Evolutionary conservation across 2,888 invertebrate genomes (phyloP).

Genomic region (Chesias legatella): DNA sequence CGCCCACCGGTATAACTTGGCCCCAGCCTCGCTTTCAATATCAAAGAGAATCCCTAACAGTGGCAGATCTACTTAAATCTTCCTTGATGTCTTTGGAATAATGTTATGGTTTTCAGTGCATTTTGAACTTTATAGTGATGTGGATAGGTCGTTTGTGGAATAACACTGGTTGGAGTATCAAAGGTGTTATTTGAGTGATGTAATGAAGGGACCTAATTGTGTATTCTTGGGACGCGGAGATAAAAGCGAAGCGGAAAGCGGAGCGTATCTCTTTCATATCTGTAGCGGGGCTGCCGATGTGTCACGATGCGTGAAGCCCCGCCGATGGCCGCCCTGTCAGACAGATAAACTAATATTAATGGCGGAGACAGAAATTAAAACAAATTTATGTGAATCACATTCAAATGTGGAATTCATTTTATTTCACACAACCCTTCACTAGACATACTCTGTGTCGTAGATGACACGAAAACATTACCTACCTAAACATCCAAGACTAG

Average conservation of each 20-base stretch:
- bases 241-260: slow-evolving; percentile 54
- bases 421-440: too few relatives aligned
- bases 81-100: slow-evolving; percentile 41
- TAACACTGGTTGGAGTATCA: slow-evolving; percentile 38
- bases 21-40: slow-evolving; percentile 56
- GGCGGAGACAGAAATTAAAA: background rate
- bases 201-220: slow-evolving; percentile 78
- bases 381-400: background rate
- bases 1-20: slow-evolving; percentile 36
- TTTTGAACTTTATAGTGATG: slow-evolving; percentile 20
- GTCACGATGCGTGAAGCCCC: slow-evolving; percentile 13
- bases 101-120: slow-evolving; percentile 24
- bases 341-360: background rate
- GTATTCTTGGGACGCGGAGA: slow-evolving; percentile 70
- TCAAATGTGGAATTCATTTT: too few relatives aligned
- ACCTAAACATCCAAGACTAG: too few relatives aligned
- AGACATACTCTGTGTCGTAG: too few relatives aligned
- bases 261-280: slow-evolving; percentile 45
- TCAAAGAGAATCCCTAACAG: slow-evolving; percentile 54
- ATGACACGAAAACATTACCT: too few relatives aligned
- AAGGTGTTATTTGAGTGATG: slow-evolving; percentile 77
- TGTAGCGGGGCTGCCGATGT: slow-evolving; percentile 31
- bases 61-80: slow-evolving; percentile 38
- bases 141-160: slow-evolving; percentile 28
- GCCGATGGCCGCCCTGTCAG: slow-evolving; percentile 12